Conservation (phyloP, 2,888 invertebrate species). For the Perdita meconis region DNA sequence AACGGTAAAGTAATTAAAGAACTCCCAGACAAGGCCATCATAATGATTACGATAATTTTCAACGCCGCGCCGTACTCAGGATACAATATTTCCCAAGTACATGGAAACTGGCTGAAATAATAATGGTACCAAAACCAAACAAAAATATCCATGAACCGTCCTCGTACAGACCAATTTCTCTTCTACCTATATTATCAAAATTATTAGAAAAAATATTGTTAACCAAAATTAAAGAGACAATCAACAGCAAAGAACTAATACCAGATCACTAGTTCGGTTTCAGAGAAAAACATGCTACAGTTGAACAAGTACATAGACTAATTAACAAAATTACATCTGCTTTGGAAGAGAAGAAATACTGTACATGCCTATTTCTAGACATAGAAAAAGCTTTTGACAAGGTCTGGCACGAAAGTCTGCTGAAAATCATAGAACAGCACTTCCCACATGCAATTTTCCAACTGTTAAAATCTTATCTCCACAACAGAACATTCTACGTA, state of each 20-base stretch:
- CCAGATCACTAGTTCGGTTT: conserved; percentile 67
- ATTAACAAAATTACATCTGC: conserved; percentile 39
- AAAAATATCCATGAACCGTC: conserved; percentile 63
- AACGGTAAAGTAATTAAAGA: conserved; percentile 3
- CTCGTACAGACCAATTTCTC: conserved; percentile 62
- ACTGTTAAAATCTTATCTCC: conserved; percentile 24
- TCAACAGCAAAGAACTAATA: conserved; percentile 45
- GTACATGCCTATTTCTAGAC: conserved; percentile 52
- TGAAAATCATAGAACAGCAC: conserved; percentile 46
- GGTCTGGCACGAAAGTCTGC: conserved; percentile 62
- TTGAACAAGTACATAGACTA: conserved; percentile 59
- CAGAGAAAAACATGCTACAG: conserved; percentile 56
- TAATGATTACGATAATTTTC: conserved; percentile 13
- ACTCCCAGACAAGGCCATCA: not conserved
- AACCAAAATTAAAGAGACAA: conserved; percentile 49
- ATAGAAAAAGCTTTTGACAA: conserved; percentile 62
- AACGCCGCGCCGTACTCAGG: too few relatives aligned
- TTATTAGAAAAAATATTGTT: conserved; percentile 67
- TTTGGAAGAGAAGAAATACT: conserved; percentile 55
- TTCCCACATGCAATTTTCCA: conserved; percentile 9
- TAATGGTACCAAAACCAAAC: conserved; percentile 59
- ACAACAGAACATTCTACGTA: not conserved
- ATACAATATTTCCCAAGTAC: not conserved
- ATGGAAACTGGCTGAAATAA: not conserved
- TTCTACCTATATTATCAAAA: conserved; percentile 65